A percentile compares a stretch with the other conserved stretches of the same genome.
Conservation (phyloP, 2,888 invertebrate genomes). For the Pachliopta kotzebuea region DNA sequence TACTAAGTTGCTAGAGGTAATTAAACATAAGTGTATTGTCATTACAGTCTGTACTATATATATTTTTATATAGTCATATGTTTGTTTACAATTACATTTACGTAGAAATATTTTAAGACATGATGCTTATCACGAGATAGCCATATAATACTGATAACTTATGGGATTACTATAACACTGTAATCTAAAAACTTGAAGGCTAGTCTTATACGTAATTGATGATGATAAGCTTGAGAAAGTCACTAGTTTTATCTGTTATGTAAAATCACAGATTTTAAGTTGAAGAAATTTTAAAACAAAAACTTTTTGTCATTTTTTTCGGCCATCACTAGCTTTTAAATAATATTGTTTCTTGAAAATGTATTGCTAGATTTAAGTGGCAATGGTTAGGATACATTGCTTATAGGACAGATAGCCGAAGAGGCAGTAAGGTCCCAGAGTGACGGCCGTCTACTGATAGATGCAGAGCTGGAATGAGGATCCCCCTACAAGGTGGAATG, state of each 20-base stretch:
- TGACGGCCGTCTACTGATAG: no score
- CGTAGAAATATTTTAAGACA: not conserved
- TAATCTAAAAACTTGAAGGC: constrained; percentile 10
- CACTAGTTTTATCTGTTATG: constrained; percentile 14
- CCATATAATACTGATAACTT: not conserved
- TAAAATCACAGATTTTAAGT: not conserved
- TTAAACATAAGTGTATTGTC: no score
- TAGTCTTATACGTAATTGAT: constrained; percentile 21
- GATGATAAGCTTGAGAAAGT: constrained; percentile 9
- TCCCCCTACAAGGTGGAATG: no score
- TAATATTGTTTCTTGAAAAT: no score
- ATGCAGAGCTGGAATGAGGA: no score
- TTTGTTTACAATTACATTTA: not conserved
- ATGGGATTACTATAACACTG: not conserved
- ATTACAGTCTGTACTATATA: not conserved
- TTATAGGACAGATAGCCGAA: no score
- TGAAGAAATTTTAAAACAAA: not conserved
- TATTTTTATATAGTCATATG: not conserved
- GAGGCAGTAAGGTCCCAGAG: no score
- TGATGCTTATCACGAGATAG: not conserved
- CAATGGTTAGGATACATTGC: no score
- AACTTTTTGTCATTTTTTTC: no score
- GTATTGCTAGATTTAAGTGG: no score
- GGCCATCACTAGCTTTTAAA: no score
- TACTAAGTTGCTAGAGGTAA: no score